Conservation (phyloP, 2,888 invertebrate genomes). For the Polyommatus icarus region DNA sequence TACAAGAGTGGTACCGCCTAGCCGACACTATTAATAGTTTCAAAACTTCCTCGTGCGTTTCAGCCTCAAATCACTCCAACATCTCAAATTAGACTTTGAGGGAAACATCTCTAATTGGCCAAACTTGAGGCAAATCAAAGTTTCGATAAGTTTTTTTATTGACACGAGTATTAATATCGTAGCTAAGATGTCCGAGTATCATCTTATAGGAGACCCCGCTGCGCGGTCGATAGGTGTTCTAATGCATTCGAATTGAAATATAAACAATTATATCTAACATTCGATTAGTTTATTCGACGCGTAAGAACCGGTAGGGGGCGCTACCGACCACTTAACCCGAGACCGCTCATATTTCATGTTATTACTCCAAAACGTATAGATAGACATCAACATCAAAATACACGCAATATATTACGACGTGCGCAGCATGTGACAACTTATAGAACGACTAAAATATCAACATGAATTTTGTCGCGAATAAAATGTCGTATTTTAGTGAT, state of each 20-base stretch:
- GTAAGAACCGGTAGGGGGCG: conserved; percentile 70
- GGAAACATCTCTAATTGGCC: conserved; percentile 12
- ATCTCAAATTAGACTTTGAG: conserved; percentile 8
- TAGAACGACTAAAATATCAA: conserved; percentile 14
- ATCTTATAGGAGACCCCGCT: not conserved
- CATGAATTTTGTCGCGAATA: conserved; percentile 10
- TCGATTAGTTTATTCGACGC: conserved; percentile 57
- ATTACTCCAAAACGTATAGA: conserved; percentile 68
- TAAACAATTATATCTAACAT: conserved; percentile 33
- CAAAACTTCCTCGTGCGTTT: conserved; percentile 29
- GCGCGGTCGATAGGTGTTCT: conserved; percentile 19
- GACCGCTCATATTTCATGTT: conserved; percentile 61
- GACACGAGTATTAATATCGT: not conserved
- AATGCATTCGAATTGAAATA: conserved; percentile 38
- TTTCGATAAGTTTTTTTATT: not conserved
- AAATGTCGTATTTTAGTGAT: conserved; percentile 10
- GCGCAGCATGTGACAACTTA: conserved; percentile 8
- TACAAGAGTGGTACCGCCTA: not conserved
- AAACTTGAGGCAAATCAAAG: not conserved
- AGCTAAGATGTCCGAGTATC: not conserved
- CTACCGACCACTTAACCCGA: conserved; percentile 68
- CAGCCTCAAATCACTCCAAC: conserved; percentile 31
- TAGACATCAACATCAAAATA: conserved; percentile 57
- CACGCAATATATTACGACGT: not conserved
- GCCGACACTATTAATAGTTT: conserved; percentile 25